phyloP scores from a whole-genome alignment of 2,113 vertebrate genomes.

The Cyphomyrus discorhynchus region DNA sequence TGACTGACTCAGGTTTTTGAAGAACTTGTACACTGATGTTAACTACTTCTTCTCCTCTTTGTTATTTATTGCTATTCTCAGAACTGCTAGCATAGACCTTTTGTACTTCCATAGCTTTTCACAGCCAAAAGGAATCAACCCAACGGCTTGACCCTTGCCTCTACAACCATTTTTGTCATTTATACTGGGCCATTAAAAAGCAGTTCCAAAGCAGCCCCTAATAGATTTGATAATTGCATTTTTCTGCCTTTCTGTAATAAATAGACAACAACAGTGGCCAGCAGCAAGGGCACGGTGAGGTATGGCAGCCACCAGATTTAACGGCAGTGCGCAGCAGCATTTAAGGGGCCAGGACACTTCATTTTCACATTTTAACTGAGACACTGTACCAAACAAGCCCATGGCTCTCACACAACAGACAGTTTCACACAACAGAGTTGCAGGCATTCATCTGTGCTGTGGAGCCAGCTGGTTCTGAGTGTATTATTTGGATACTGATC shows the following conservation, averaged over 20 bases:
- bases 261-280: neutral
- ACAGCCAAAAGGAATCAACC: neutral
- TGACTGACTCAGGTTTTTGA: neutral
- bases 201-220: neutral
- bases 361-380: neutral
- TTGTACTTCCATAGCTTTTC: neutral
- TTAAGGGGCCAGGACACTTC: neutral
- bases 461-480: neutral
- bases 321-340: neutral
- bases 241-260: neutral
- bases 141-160: neutral
- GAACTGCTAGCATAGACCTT: neutral
- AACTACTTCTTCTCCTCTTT: neutral
- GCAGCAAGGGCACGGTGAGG: neutral
- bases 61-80: neutral
- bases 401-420: neutral
- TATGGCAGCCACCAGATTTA: neutral
- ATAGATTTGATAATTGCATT: neutral
- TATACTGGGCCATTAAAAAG: neutral
- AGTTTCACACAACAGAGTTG: neutral
- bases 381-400: neutral
- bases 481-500: neutral
- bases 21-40: neutral
- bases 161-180: neutral
- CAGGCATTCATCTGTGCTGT: neutral